Base-by-base conservation (phyloP, 2,113 vertebrate species). In the Oxygymnocypris stewartii region DNA sequence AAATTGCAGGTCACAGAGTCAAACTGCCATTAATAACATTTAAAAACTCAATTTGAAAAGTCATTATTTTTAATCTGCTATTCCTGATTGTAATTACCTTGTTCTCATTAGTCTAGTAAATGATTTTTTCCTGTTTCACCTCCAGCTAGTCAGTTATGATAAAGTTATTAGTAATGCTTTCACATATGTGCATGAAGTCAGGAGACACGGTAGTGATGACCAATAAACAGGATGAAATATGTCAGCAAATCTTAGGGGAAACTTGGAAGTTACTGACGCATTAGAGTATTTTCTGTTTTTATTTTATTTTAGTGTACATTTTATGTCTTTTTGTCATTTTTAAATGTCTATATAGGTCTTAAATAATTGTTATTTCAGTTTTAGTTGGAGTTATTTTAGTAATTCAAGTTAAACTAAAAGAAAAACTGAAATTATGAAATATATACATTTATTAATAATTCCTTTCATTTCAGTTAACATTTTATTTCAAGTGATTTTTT, bases 21-120 rank as follows among this genome's bases (percentile, higher is more conserved):
- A 87, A 78, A 88, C 20, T 79, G 84, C n/a, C 47, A 20, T n/a
- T 63, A 80, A 59, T 44, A 28, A 57, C 73, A 88, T 80, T 61
- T 88, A 84, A 88, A 81, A 82, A 42, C 75, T 84, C 12, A 2
- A 75, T 84, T 87, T 40, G 18, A 85, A 89, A 91, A 90, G 65
- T 69, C 85, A 91, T 92, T 93, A 89, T 44, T 87, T 91, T 80
- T 81, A 89, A 90, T 86, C 79, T 4, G 3, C 57, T 23, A 42
- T 88, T 87, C 88, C 90, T 86, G 88, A 89, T 84, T 85, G 69
- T 92, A 91, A 93, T 92, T 51, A 88, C 20, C 6, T 20, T 35
- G 78, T 87, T 91, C 91, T 87, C 47, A 91, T 90, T 91, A 84
- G 31, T 42, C 54, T 88, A 89, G 92, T 90, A 89, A 87, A 91